Percentiles rank a stretch among this genome's conserved stretches.
Evolutionary conservation across 2,888 invertebrate species (phyloP).

Genomic region (Petrolisthes cinctipes): DNA sequence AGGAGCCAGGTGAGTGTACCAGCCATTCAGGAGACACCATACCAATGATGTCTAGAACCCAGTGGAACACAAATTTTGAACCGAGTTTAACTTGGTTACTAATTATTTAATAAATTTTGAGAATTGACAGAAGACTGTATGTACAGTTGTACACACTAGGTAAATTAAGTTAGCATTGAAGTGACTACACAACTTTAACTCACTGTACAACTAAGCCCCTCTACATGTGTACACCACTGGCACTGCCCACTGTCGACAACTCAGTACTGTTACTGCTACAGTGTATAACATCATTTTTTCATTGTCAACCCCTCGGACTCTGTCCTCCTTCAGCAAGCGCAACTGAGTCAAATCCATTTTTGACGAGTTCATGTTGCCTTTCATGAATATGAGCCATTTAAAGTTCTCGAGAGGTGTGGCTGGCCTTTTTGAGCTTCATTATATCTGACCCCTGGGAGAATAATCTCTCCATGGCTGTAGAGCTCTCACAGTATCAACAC

Average conservation of each 20-base stretch:
- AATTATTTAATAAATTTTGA: too few species aligned
- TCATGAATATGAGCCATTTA: not conserved
- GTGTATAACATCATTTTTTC: not conserved
- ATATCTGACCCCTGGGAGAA: constrained; percentile 13
- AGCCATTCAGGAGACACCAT: too few species aligned
- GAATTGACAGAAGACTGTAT: too few species aligned
- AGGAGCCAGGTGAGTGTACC: too few species aligned
- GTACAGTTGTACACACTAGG: too few species aligned
- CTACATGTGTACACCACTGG: not conserved
- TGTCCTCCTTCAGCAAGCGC: not conserved
- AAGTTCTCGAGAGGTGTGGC: not conserved
- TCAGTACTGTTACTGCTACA: not conserved
- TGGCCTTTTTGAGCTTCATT: constrained; percentile 6
- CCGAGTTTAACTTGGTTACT: too few species aligned
- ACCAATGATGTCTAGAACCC: too few species aligned
- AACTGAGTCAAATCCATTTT: not conserved
- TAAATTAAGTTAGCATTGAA: too few species aligned
- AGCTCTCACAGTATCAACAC: not conserved
- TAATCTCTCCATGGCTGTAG: constrained; percentile 12
- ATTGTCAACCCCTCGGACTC: not conserved
- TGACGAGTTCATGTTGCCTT: not conserved
- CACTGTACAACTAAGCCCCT: not conserved
- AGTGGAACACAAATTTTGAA: too few species aligned
- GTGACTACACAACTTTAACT: too few species aligned
- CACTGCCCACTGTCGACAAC: not conserved